Percentiles rank a stretch among this genome's conserved stretches.
Conservation (phyloP, 2,797 vertebrate species). For the Glyptemys insculpta region DNA sequence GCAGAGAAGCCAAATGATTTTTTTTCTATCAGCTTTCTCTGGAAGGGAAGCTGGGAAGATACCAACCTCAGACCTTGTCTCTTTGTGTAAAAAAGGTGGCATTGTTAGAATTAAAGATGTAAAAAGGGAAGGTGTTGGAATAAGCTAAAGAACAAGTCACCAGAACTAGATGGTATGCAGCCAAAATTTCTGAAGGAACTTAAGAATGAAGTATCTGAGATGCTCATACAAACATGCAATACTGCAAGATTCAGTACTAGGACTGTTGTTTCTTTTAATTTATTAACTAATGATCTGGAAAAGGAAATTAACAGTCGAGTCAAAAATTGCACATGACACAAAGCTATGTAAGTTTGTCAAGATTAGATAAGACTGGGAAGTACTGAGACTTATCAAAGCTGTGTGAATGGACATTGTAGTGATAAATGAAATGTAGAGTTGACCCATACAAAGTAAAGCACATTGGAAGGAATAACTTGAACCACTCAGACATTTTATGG, state of each 20-base stretch:
- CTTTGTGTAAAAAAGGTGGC: neutral
- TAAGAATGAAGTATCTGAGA: neutral
- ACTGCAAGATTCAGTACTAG: neutral
- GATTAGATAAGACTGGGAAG: neutral
- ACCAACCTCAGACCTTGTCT: neutral
- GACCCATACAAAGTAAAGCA: neutral
- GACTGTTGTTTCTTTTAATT: neutral
- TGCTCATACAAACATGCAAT: neutral
- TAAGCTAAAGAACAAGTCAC: neutral
- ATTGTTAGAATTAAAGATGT: neutral
- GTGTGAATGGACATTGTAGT: neutral
- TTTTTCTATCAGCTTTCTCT: neutral
- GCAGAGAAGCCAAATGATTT: neutral
- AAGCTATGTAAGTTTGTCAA: neutral
- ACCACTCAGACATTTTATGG: neutral
- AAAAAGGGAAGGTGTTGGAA: neutral
- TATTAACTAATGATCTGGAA: neutral
- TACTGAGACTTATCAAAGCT: neutral
- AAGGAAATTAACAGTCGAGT: neutral
- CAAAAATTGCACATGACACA: neutral
- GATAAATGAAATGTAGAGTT: slow-evolving; percentile 22
- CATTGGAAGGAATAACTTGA: neutral
- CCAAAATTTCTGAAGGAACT: neutral
- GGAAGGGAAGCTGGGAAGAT: neutral
- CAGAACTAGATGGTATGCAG: neutral